Evolutionary conservation across 2,797 vertebrate species (phyloP).

Genomic region (Bovichtus variegatus): DNA sequence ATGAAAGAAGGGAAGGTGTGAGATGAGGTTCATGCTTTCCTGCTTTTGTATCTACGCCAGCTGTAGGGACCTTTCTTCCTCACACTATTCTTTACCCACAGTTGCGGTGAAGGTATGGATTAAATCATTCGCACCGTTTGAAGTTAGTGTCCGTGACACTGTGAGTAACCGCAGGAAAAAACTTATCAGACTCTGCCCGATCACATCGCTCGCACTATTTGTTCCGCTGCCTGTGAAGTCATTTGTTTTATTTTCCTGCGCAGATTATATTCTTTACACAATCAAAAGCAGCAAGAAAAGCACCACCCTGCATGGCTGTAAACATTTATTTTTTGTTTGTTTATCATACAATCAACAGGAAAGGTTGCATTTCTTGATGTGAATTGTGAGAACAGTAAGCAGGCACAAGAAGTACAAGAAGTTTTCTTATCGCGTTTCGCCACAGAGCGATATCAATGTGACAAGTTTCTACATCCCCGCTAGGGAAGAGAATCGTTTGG

Average conservation of each 20-base stretch:
- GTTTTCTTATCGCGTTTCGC: conserved; percentile 72
- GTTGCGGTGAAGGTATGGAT: conserved; percentile 46
- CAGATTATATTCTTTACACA: conserved; percentile 75
- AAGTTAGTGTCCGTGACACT: conserved; percentile 71
- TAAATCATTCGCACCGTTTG: conserved; percentile 72
- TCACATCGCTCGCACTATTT: conserved; percentile 67
- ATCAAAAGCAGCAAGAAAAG: conserved; percentile 78
- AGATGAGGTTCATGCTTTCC: conserved; percentile 79
- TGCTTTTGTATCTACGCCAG: conserved; percentile 77
- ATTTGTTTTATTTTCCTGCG: conserved; percentile 80
- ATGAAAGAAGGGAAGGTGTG: conserved; percentile 80
- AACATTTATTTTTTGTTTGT: conserved; percentile 69
- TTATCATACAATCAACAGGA: conserved; percentile 83
- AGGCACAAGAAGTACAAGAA: conserved; percentile 55
- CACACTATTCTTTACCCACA: conserved; percentile 62
- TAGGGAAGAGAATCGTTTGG: conserved; percentile 35
- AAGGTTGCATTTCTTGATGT: conserved; percentile 68
- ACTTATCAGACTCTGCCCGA: conserved; percentile 73
- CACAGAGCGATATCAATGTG: conserved; percentile 63
- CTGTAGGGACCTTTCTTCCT: conserved; percentile 68
- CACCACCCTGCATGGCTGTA: conserved; percentile 51
- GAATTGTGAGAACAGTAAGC: conserved; percentile 80
- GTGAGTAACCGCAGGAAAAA: conserved; percentile 75
- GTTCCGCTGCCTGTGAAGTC: conserved; percentile 69
- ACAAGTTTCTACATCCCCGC: conserved; percentile 34